These are phyloP conservation scores for Dryobates pubescens DNA, from an alignment of 2,797 vertebrate genomes.

Conservation along the genomic window DNA sequence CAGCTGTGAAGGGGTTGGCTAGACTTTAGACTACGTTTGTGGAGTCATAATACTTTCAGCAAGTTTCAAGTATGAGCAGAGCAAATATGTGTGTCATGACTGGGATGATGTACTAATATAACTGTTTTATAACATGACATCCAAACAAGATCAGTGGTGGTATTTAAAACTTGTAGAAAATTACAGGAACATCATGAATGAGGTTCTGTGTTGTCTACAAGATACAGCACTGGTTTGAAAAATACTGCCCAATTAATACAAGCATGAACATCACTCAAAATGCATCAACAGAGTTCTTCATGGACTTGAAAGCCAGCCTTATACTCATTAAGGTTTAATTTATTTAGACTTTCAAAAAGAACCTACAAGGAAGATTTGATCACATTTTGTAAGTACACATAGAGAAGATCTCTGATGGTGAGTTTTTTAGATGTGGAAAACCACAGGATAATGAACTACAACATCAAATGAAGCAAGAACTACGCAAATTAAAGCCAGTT, in stretches of 20 bases:
- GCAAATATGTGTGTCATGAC: fast-evolving
- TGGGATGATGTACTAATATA: fast-evolving
- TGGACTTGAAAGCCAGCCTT: background rate
- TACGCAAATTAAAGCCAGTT: background rate
- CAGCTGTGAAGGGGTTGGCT: background rate
- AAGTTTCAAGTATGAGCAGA: background rate
- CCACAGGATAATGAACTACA: background rate
- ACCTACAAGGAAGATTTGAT: background rate
- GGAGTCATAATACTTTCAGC: background rate
- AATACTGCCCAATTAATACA: background rate
- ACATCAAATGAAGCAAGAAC: background rate
- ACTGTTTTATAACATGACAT: background rate
- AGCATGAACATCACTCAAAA: background rate
- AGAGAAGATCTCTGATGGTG: background rate
- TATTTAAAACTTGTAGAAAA: background rate
- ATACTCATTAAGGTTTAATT: background rate
- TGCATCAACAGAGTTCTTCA: background rate
- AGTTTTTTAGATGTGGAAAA: background rate
- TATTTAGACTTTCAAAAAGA: background rate
- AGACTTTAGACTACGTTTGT: background rate
- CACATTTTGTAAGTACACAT: background rate
- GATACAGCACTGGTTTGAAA: background rate
- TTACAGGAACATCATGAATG: background rate
- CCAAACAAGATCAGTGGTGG: background rate
- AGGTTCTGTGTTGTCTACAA: background rate